Percentiles rank a stretch among this genome's conserved stretches.
phyloP scores from a whole-genome alignment of 1,140 invertebrate genomes.

The Drosophila equinoxialis region DNA sequence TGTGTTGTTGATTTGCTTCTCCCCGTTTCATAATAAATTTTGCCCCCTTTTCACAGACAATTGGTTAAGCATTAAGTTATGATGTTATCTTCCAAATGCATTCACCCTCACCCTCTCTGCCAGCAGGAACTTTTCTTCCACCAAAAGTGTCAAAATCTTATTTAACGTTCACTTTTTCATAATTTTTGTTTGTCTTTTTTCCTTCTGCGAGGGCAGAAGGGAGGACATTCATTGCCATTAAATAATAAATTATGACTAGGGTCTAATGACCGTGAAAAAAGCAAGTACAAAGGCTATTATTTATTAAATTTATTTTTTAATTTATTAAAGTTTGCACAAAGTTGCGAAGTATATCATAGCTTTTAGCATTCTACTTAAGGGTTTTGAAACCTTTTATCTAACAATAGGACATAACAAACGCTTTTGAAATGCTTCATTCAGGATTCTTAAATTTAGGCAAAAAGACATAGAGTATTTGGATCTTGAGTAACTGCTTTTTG shows the following conservation, averaged over 20 bases:
- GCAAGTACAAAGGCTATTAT: not conserved
- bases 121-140: slow-evolving; percentile 29
- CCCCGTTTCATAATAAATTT: slow-evolving; percentile 25
- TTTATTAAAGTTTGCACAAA: not conserved
- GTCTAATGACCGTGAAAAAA: not conserved
- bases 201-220: not conserved
- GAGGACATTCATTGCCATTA: slow-evolving; percentile 10
- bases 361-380: not conserved
- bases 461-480: too few species aligned
- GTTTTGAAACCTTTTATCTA: too few species aligned
- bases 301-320: slow-evolving; percentile 2
- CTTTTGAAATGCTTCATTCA: too few species aligned
- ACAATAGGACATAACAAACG: too few species aligned
- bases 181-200: not conserved
- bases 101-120: not conserved
- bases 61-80: slow-evolving; percentile 74
- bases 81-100: slow-evolving; percentile 45
- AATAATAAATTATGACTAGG: slow-evolving; percentile 20
- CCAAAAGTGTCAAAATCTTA: slow-evolving; percentile 69
- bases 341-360: not conserved
- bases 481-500: too few species aligned
- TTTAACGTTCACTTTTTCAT: slow-evolving; percentile 44
- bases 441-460: too few species aligned
- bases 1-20: slow-evolving; percentile 70
- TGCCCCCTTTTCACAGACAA: slow-evolving; percentile 67